Evolutionary conservation across 2,113 vertebrate genomes (phyloP).

Genomic region (Rallus limicola): DNA sequence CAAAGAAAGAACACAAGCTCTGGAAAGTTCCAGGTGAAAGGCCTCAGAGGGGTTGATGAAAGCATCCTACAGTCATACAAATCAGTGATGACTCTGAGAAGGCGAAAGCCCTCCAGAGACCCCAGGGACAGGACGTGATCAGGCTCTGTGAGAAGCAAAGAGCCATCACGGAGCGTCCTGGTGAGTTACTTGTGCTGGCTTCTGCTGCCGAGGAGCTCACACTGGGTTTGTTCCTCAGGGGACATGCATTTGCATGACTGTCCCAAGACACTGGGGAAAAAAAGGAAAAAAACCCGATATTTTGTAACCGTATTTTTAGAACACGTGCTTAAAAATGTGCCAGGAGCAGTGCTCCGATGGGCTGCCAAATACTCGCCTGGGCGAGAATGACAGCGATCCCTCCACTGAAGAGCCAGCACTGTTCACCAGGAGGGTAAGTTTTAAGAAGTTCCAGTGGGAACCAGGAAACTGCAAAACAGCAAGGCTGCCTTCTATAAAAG

Average conservation of each 20-base stretch:
- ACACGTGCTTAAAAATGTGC: not conserved
- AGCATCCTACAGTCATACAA: not conserved
- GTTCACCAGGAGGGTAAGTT: not conserved
- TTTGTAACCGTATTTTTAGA: not conserved
- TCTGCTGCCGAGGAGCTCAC: not conserved
- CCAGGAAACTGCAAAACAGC: slow-evolving; percentile 2
- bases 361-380: not conserved
- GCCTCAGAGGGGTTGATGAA: not conserved
- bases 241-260: not conserved
- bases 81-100: not conserved
- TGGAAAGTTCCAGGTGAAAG: not conserved
- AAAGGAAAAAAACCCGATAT: too few species aligned
- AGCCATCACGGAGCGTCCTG: not conserved
- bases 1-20: not conserved
- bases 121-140: not conserved
- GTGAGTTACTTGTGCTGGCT: not conserved
- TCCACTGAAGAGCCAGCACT: not conserved
- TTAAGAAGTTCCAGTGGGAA: slow-evolving; percentile 53
- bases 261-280: not conserved
- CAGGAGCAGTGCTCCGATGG: not conserved
- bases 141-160: not conserved
- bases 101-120: not conserved
- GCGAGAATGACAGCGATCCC: not conserved
- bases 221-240: not conserved
- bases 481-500: slow-evolving; percentile 46